Evolutionary conservation across 2,113 vertebrate species (phyloP), one percentile per base, ranked within the genome.

Genomic region (Lathamus discolor): DNA sequence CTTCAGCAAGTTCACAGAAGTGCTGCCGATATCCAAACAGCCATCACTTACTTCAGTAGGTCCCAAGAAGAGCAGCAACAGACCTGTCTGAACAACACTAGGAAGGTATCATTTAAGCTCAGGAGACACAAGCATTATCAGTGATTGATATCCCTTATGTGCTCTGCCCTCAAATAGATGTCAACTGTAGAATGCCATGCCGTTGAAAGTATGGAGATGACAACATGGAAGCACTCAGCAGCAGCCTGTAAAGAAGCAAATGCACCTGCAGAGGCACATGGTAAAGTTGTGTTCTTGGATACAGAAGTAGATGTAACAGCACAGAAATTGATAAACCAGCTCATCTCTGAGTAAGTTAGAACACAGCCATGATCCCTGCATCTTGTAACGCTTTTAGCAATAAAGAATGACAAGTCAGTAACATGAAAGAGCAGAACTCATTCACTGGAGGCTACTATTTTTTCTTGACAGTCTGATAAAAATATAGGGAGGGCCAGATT

Each of bases 101-200:
- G 14, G 24, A 59, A 81, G 15, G 29, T 4, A 51, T 28, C 29
- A 18, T 28, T 35, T 14, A 67, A 29, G 16, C 20, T 80, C 57
- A 67, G 44, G 46, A 76, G 41, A 68, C 31, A 57, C 14, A 52
- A 48, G 4, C 20, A 28, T n/a, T 63, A 52, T 13, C 3, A 31
- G n/a, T 22, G n/a, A 59, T 17, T 0, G 2, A 4, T 17, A 46
- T 7, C 72, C 17, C 37, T n/a, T 46, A 57, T 0, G 3, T 0
- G 0, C 11, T 55, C n/a, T 44, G 48, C 41, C 22, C 17, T 33
- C 37, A 55, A 41, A 62, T 13, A 18, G 52, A 46, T n/a, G 20
- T 3, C 28, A 29, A 24, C 77, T 5, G 1, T 1, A 43, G 28
- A 86, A 61, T 28, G 37, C 43, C 33, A 39, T 7, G 10, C 48